A percentile compares a stretch with the other conserved stretches of the same genome.
Evolutionary conservation across 2,888 invertebrate genomes (phyloP).

Genomic region (Napeogenes sylphis): DNA sequence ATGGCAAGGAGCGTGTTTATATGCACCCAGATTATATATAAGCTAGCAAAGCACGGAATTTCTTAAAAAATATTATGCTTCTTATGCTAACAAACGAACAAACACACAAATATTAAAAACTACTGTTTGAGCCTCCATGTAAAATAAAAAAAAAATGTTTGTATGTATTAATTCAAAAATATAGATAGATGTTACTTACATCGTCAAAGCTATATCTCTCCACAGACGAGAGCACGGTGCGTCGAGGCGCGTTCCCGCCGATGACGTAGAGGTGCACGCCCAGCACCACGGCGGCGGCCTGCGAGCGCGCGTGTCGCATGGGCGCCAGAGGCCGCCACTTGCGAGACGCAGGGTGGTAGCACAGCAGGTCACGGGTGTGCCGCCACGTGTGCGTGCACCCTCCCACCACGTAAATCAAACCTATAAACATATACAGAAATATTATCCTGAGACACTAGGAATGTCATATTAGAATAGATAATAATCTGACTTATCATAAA

Average conservation of each 20-base stretch:
- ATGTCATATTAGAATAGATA: too few relatives aligned
- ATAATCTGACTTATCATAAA: too few relatives aligned
- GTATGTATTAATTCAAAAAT: neutral
- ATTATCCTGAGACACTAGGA: too few relatives aligned
- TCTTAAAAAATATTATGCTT: too few relatives aligned
- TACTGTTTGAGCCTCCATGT: neutral
- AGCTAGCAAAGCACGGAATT: too few relatives aligned
- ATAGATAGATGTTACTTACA: constrained; percentile 57
- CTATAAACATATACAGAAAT: constrained; percentile 54
- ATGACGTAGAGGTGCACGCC: constrained; percentile 91
- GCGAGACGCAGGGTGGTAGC: constrained; percentile 87
- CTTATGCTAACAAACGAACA: too few relatives aligned
- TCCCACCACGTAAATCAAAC: constrained; percentile 92
- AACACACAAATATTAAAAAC: too few relatives aligned
- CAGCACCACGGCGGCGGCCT: constrained; percentile 93
- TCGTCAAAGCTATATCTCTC: constrained; percentile 89
- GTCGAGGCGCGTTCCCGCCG: constrained; percentile 90
- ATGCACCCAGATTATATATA: too few relatives aligned
- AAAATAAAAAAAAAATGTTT: neutral
- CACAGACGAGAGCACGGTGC: constrained; percentile 88
- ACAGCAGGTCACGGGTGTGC: constrained; percentile 87
- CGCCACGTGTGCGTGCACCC: constrained; percentile 90
- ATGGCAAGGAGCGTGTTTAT: too few relatives aligned
- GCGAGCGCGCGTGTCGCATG: constrained; percentile 89
- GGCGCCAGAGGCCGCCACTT: constrained; percentile 87